Evolutionary conservation across 2,888 invertebrate genomes (phyloP), one percentile per base, ranked within the genome.

Genomic region (Drosophila lutescens): DNA sequence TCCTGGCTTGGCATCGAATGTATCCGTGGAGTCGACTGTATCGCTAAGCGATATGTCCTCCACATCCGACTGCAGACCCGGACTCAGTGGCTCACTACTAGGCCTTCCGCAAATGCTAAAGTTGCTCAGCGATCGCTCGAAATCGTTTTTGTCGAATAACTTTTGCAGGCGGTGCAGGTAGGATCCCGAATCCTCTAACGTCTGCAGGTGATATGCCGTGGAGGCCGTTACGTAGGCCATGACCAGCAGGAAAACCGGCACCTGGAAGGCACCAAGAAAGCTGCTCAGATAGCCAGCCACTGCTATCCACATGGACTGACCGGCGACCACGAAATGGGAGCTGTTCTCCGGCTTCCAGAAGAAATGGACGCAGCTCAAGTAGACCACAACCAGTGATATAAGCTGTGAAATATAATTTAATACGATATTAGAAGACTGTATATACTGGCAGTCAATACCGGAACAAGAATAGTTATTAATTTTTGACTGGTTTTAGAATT

Each of bases 311-410:
- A 96, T 91, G 1, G 94, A 92, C 76, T 95, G 95, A 0, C 97
- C 95, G 10, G 94, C 94, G 54, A 95, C 93, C 43, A 95, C 94
- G 88, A 96, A 95, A 59, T 93, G 92, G 7, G 92, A 92, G 17
- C 95, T 94, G 70, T 95, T 95, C 71, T 95, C 93, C 1, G 95
- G 95, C 38, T 93, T 95, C 98, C 98, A 98, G 78, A 95, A 93
- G 55, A 96, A 93, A 75, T 95, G 94, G 1, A 97, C 94, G 49
- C 95, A 93, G 23, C 95, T 93, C 20, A 97, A 83, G 88, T 98
- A 98, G 10, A 95, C 94, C 15, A 95, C 85, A 12, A 96, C 92
- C 78, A 96, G 90, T 15, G 95, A 93, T 76, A 94, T 90, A 4
- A 97, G 93, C 97, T 43, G 13, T 5, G 5, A 15, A 41, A 17